These are phyloP conservation scores for Benthosema pterotum DNA, from an alignment of 2,797 vertebrate species.

Conservation along the genomic window DNA sequence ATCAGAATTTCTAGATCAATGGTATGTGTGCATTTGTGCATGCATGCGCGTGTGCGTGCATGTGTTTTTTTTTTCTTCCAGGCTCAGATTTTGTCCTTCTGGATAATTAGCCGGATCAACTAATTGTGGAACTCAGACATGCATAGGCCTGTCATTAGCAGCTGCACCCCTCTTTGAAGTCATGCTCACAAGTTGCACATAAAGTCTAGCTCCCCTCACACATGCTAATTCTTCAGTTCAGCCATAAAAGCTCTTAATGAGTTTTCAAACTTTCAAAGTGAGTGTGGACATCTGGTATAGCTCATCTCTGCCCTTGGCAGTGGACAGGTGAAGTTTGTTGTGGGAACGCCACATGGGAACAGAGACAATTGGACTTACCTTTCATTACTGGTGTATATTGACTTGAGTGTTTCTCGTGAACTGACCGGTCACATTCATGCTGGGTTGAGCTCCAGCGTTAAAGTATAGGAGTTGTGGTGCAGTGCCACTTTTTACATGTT, in stretches of 20 bases:
- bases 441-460: not conserved
- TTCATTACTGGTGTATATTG: not conserved
- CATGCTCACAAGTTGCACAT: conserved; percentile 53
- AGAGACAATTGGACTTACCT: conserved; percentile 12
- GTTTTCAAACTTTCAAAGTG: conserved; percentile 53
- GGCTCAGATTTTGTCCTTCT: conserved; percentile 11
- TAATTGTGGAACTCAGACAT: conserved; percentile 55
- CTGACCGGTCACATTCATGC: not conserved
- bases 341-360: conserved; percentile 18
- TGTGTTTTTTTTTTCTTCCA: not conserved
- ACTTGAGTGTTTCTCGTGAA: not conserved
- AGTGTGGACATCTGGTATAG: conserved; percentile 65
- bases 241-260: conserved; percentile 66
- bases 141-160: conserved; percentile 67
- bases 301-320: conserved; percentile 28
- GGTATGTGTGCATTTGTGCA: not conserved
- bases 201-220: conserved; percentile 42
- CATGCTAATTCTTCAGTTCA: conserved; percentile 51
- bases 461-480: not conserved
- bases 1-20: not conserved
- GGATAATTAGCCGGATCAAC: conserved; percentile 54
- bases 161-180: conserved; percentile 70
- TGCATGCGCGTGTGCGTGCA: not conserved
- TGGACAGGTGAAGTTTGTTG: conserved; percentile 36
- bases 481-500: not conserved